Base-by-base conservation (phyloP, 2,113 vertebrate species). In the Festucalex cinctus region DNA sequence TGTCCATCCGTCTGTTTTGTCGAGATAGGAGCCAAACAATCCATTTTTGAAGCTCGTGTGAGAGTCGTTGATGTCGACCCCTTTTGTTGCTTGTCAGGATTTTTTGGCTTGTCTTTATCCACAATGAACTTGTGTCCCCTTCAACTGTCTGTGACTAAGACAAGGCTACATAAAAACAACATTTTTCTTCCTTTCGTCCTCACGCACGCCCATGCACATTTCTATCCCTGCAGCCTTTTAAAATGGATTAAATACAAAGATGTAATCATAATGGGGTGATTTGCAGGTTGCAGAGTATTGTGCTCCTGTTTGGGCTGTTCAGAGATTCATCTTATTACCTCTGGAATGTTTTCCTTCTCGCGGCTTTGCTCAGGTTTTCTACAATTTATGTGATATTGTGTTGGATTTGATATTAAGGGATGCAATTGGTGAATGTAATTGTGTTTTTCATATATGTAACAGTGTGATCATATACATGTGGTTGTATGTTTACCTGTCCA, bases 1-100 rank as follows among this genome's bases (percentile, higher is more conserved):
- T 80, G 70, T 74, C 57, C 39, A 16, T 77, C 60, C 39, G 19
- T 77, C 79, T 82, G 79, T 62, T 22, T 65, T 63, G 0, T 13
- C 76, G 65, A 79, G 83, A 85, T 78, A 81, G 70, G 36, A 78
- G 65, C 66, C 66, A 48, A 37, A 49, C 53, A 69, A 81, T 77
- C 73, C 73, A 56, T 71, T 80, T 72, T 56, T 66, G n/a, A 62
- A 28, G 16, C 67, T 66, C 61, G 62, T 61, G 1, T 22, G 65
- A 63, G 39, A 73, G 51, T 81, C 62, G 63, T 62, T 71, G 69
- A 62, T 79, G 57, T 73, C 60, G 32, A 32, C 49, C 70, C 74
- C 74, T 60, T 77, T 12, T 63, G 49, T 75, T 73, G 64, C 73
- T 74, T 64, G 58, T 49, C 57, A 46, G 26, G 49, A 69, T 62